phyloP scores from a whole-genome alignment of 2,113 vertebrate species.

The Sinocyclocheilus grahami region DNA sequence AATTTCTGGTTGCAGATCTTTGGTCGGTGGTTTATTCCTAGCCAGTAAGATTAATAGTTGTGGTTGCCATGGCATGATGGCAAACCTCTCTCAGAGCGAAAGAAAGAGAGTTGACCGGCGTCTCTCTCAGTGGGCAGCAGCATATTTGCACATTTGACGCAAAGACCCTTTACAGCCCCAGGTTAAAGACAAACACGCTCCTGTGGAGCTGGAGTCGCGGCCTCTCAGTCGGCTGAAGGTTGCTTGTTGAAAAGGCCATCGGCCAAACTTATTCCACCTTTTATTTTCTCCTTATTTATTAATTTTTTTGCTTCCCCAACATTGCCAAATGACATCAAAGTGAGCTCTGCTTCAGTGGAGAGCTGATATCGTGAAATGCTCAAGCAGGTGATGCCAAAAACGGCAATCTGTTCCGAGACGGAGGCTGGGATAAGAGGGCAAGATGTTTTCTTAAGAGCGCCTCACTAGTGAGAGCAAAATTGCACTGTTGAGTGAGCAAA shows the following conservation, averaged over 20 bases:
- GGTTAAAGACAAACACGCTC: constrained; percentile 45
- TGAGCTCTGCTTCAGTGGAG: constrained; percentile 4
- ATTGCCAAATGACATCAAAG: constrained; percentile 40
- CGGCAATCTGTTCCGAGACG: neutral
- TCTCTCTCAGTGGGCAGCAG: constrained; percentile 34
- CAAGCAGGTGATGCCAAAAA: constrained; percentile 18
- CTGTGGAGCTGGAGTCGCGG: neutral
- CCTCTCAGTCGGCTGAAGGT: neutral
- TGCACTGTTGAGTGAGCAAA: constrained; percentile 33
- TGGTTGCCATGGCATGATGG: constrained; percentile 48
- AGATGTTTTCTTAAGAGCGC: constrained; percentile 20
- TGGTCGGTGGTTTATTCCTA: constrained; percentile 5
- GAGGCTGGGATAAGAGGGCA: constrained; percentile 12
- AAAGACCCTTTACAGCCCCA: constrained; percentile 21
- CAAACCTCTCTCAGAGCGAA: constrained; percentile 10
- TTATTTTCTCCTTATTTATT: constrained; percentile 3
- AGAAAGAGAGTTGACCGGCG: neutral
- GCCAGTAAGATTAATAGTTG: constrained; percentile 27
- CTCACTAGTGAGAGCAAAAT: constrained; percentile 18
- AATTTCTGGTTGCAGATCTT: neutral
- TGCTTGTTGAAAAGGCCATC: constrained; percentile 10
- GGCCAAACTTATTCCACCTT: constrained; percentile 10
- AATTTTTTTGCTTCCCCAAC: neutral
- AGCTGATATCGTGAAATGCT: neutral
- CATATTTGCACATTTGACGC: constrained; percentile 23